phyloP scores from a whole-genome alignment of 2,888 invertebrate genomes.

The Platycheirus albimanus region DNA sequence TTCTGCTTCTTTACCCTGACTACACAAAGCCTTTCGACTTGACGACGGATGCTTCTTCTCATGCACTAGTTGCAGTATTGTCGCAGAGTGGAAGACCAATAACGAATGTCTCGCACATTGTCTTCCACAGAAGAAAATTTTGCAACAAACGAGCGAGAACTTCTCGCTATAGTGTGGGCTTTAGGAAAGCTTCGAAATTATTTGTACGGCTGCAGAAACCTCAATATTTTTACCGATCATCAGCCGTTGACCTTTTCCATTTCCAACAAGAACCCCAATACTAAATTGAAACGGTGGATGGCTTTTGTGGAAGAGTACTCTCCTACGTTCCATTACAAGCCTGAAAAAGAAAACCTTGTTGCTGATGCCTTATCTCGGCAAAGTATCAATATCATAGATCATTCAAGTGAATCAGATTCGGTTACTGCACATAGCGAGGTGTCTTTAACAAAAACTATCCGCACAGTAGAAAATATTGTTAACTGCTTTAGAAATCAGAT shows the following conservation, averaged over 20 bases:
- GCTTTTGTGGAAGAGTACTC: slow-evolving; percentile 34
- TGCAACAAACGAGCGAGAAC: slow-evolving; percentile 78
- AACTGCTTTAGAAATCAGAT: slow-evolving; percentile 49
- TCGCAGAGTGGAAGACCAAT: slow-evolving; percentile 57
- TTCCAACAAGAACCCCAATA: slow-evolving; percentile 30
- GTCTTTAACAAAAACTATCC: slow-evolving; percentile 37
- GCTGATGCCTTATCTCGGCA: slow-evolving; percentile 55
- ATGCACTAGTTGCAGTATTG: slow-evolving; percentile 54
- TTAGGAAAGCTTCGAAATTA: slow-evolving; percentile 79
- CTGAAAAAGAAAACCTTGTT: slow-evolving; percentile 78
- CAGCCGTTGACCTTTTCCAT: slow-evolving; percentile 34
- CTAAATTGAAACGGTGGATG: slow-evolving; percentile 35
- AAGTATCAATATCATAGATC: slow-evolving; percentile 42
- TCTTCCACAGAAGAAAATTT: slow-evolving; percentile 60
- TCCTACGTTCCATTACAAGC: slow-evolving; percentile 31
- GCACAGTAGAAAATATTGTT: slow-evolving; percentile 37
- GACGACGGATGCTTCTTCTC: no score
- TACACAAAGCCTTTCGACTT: slow-evolving; percentile 48
- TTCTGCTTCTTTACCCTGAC: slow-evolving; percentile 37
- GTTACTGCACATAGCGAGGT: slow-evolving; percentile 56
- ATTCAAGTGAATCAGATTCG: slow-evolving; percentile 35
- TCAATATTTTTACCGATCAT: slow-evolving; percentile 55
- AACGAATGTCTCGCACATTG: slow-evolving; percentile 54
- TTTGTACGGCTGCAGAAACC: slow-evolving; percentile 76
- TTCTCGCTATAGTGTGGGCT: slow-evolving; percentile 79